Conservation (phyloP, 2,797 vertebrate species). For the Gallinago stenura region DNA sequence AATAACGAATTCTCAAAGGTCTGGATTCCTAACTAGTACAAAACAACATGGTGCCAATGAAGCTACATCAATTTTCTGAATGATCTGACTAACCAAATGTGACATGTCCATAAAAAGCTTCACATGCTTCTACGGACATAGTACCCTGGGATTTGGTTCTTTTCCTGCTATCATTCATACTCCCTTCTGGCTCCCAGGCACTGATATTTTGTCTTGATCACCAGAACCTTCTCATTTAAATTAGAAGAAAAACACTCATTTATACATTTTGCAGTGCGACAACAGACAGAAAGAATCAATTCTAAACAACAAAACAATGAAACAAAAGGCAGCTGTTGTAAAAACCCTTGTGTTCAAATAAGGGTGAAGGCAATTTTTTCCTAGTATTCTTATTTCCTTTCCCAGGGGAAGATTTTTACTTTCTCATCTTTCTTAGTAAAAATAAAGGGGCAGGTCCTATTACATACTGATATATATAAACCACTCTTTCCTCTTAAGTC, state of each 20-base stretch:
- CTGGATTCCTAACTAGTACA: not conserved
- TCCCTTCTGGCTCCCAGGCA: not conserved
- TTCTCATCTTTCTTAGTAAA: not conserved
- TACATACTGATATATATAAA: rapidly evolving
- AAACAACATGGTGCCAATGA: not conserved
- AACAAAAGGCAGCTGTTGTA: not conserved
- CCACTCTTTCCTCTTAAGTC: not conserved
- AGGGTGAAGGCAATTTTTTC: not conserved
- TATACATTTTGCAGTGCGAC: not conserved
- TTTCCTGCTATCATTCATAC: not conserved
- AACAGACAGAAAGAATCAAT: not conserved
- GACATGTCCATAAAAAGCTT: not conserved
- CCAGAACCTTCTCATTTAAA: not conserved
- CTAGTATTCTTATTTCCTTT: not conserved
- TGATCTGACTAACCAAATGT: not conserved
- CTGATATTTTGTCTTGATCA: not conserved
- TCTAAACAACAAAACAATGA: not conserved
- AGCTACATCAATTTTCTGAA: not conserved
- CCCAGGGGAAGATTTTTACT: not conserved
- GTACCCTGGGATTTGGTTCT: not conserved
- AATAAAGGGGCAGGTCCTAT: not conserved
- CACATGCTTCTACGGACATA: not conserved
- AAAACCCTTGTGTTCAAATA: not conserved
- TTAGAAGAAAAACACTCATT: not conserved
- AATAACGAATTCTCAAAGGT: not conserved